Evolutionary conservation across 2,888 invertebrate species (phyloP).

Genomic region (Polylopha cassiicola): DNA sequence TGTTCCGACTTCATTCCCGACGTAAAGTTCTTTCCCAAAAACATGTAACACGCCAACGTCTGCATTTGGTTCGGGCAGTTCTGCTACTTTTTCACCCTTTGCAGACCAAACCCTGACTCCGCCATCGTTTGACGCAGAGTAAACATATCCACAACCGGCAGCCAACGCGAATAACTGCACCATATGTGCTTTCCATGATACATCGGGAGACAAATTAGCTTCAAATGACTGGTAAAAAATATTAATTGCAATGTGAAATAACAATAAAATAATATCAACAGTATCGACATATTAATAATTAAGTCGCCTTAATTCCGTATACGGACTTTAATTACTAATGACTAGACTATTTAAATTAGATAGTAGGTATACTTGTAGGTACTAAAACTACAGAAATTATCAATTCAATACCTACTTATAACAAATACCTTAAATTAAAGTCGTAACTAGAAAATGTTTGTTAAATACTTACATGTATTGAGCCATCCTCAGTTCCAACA

Average conservation of each 20-base stretch:
- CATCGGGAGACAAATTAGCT: constrained; percentile 39
- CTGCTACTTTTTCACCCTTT: constrained; percentile 50
- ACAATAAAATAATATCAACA: too few relatives aligned
- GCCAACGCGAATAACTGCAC: constrained; percentile 79
- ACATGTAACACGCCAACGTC: constrained; percentile 54
- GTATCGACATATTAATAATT: too few relatives aligned
- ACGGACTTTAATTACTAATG: too few relatives aligned
- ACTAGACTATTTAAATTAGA: too few relatives aligned
- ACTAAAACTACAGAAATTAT: too few relatives aligned
- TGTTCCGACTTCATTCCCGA: constrained; percentile 80
- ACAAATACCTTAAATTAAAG: constrained; percentile 1
- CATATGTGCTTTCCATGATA: constrained; percentile 76
- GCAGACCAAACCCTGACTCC: constrained; percentile 77
- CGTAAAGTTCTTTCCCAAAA: constrained; percentile 67
- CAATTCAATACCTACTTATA: too few relatives aligned
- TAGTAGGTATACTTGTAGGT: too few relatives aligned
- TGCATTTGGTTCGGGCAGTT: constrained; percentile 55
- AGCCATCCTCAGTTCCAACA: constrained; percentile 60
- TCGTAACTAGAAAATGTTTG: constrained; percentile 1
- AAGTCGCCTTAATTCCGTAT: too few relatives aligned
- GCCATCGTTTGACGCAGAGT: constrained; percentile 81
- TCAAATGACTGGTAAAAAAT: constrained; percentile 48
- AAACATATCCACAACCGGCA: constrained; percentile 66
- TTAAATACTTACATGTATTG: constrained; percentile 49
- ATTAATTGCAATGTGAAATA: too few relatives aligned